These are phyloP conservation scores for Drosophila ficusphila DNA, from an alignment of 1,140 invertebrate genomes.

Conservation along the genomic window DNA sequence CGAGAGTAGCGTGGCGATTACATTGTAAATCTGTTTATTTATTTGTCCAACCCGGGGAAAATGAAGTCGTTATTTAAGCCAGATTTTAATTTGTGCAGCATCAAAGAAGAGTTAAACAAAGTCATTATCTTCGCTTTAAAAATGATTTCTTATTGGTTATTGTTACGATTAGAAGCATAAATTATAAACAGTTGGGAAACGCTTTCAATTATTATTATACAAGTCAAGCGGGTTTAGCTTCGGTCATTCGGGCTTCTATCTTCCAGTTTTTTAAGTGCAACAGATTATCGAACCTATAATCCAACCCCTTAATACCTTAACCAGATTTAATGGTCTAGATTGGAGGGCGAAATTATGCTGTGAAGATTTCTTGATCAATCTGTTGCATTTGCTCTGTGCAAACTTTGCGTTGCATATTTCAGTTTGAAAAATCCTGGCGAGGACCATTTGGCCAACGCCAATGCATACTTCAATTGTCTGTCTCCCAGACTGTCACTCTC, in stretches of 20 bases:
- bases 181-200: background rate
- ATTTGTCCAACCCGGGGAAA: too few species aligned
- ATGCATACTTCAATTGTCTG: constrained; percentile 50
- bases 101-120: too few species aligned
- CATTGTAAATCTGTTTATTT: background rate
- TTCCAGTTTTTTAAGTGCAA: too few species aligned
- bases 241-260: background rate
- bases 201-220: background rate
- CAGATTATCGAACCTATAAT: too few species aligned
- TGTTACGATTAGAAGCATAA: background rate
- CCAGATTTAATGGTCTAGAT: too few species aligned
- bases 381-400: background rate
- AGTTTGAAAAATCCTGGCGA: background rate
- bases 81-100: too few species aligned
- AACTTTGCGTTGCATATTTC: background rate
- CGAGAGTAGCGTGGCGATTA: background rate
- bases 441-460: constrained; percentile 55
- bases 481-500: constrained; percentile 17
- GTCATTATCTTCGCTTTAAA: too few species aligned
- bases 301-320: too few species aligned
- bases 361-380: background rate
- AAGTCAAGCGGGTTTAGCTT: too few species aligned
- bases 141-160: background rate
- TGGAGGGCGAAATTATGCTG: too few species aligned
- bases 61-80: too few species aligned